These are phyloP conservation scores for Gymnoscopelus braueri DNA, from an alignment of 2,797 vertebrate genomes.

Conservation along the genomic window DNA sequence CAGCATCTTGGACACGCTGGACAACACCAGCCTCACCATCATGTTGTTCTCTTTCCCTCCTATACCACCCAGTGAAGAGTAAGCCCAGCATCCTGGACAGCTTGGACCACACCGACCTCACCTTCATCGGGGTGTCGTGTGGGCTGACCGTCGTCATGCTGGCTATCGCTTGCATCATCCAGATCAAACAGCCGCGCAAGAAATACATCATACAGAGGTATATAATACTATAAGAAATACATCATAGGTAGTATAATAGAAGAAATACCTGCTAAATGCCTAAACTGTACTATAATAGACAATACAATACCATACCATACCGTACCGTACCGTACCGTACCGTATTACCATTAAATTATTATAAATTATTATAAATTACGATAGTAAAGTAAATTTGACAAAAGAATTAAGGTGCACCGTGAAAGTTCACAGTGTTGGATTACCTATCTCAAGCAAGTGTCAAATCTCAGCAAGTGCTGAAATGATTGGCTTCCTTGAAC, in stretches of 20 bases:
- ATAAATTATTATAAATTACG: too few species aligned
- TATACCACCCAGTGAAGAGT: conserved; percentile 85
- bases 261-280: too few species aligned
- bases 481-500: neutral
- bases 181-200: conserved; percentile 97
- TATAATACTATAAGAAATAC: too few species aligned
- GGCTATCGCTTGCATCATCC: conserved; percentile 91
- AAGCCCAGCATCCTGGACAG: conserved; percentile 91
- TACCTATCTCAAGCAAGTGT: too few species aligned
- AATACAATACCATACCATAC: too few species aligned
- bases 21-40: conserved; percentile 92
- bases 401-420: too few species aligned
- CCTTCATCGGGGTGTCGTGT: conserved; percentile 93
- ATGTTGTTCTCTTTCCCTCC: conserved; percentile 64
- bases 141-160: conserved; percentile 93
- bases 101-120: conserved; percentile 92
- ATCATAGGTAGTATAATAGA: too few species aligned
- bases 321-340: too few species aligned
- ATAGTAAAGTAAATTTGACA: neutral
- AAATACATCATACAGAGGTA: conserved; percentile 82
- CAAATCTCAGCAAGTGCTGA: too few species aligned
- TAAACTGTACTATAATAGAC: too few species aligned
- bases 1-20: conserved; percentile 92
- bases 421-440: too few species aligned
- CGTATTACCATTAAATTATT: too few species aligned